Percentiles rank a stretch among this genome's conserved stretches.
These are phyloP conservation scores for Tipula unca DNA, from an alignment of 2,888 invertebrate species.

Conservation along the genomic window DNA sequence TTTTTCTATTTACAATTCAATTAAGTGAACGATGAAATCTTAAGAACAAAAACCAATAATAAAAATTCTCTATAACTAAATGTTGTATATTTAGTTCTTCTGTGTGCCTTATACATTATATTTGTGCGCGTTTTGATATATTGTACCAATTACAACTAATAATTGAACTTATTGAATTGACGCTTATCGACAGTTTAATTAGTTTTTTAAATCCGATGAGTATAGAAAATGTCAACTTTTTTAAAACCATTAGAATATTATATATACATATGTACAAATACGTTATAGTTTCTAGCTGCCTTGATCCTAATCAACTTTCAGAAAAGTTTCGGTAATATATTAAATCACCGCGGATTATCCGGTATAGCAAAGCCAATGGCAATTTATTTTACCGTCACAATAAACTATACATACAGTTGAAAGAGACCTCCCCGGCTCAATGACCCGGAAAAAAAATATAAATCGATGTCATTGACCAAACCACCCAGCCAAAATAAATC, in stretches of 20 bases:
- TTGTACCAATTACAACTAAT: no score
- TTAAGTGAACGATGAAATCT: background rate
- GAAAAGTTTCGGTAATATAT: no score
- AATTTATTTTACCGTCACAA: background rate
- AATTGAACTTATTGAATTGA: no score
- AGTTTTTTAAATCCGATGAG: no score
- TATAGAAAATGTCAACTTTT: no score
- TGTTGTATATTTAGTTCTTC: background rate
- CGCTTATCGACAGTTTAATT: no score
- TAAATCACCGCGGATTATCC: no score
- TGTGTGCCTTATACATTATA: background rate
- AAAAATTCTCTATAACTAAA: background rate
- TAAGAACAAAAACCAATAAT: background rate
- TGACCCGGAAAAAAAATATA: background rate
- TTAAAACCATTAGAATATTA: no score
- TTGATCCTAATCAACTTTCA: no score
- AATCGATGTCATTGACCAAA: background rate
- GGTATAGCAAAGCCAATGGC: no score
- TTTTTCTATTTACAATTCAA: background rate
- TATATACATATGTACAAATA: no score
- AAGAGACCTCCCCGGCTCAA: background rate
- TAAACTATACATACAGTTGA: background rate
- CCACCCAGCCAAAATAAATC: background rate
- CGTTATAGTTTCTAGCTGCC: no score
- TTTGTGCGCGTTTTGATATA: background rate